phyloP scores from a whole-genome alignment of 2,888 invertebrate genomes.

The Temnothorax ravouxi region DNA sequence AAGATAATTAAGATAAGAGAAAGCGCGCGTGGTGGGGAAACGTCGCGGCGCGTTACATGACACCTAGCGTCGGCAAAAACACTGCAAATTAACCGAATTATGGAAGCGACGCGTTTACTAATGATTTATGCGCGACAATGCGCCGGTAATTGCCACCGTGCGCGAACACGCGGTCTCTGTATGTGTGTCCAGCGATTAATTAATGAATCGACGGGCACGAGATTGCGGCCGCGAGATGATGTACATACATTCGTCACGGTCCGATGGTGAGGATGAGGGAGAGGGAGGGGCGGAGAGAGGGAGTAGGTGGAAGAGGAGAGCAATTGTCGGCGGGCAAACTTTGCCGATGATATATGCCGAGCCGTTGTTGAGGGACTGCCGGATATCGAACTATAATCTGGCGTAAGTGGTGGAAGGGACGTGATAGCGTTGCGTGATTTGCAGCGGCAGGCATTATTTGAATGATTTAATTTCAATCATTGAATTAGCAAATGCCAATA shows the following conservation, averaged over 20 bases:
- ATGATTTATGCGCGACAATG: conserved; percentile 79
- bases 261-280: conserved; percentile 58
- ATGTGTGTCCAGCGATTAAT: conserved; percentile 75
- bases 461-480: conserved; percentile 57
- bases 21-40: conserved; percentile 13
- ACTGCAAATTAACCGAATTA: conserved; percentile 77
- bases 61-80: conserved; percentile 68
- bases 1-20: conserved; percentile 62
- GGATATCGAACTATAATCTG: conserved; percentile 59
- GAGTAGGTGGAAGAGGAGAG: conserved; percentile 35
- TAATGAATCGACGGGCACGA: conserved; percentile 77
- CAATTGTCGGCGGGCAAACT: conserved; percentile 60
- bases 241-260: conserved; percentile 73
- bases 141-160: conserved; percentile 74
- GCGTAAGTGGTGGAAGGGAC: conserved; percentile 54
- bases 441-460: conserved; percentile 52
- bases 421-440: conserved; percentile 58
- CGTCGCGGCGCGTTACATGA: conserved; percentile 33
- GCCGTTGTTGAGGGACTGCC: conserved; percentile 55
- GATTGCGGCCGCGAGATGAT: conserved; percentile 76
- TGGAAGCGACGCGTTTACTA: conserved; percentile 75
- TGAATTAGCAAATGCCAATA: conserved; percentile 57
- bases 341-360: conserved; percentile 53
- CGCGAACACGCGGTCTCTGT: conserved; percentile 67
- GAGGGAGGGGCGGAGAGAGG: background rate